Percentiles rank a stretch among this genome's conserved stretches.
Evolutionary conservation across 2,888 invertebrate species (phyloP).

Genomic region (Xylota sylvarum): DNA sequence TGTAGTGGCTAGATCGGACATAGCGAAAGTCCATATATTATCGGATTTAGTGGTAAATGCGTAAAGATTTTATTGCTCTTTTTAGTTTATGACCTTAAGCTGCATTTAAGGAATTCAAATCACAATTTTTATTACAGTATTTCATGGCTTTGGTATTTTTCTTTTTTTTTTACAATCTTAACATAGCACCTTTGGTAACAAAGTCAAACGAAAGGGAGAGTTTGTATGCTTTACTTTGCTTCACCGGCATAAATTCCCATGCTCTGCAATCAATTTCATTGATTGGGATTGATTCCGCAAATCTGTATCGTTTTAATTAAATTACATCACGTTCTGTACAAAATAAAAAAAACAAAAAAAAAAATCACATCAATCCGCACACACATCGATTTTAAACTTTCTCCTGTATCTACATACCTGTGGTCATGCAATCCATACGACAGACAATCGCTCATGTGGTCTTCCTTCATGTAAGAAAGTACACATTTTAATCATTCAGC

Average conservation of each 20-base stretch:
- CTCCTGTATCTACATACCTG: slow-evolving; percentile 1
- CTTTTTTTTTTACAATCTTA: neutral
- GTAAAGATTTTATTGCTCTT: neutral
- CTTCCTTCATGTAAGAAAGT: slow-evolving; percentile 17
- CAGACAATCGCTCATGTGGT: slow-evolving; percentile 29
- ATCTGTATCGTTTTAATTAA: slow-evolving; percentile 29
- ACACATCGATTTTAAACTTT: slow-evolving; percentile 48
- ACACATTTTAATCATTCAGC: slow-evolving; percentile 42
- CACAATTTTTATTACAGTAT: slow-evolving; percentile 1
- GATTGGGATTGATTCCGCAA: slow-evolving; percentile 48
- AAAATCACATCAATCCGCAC: slow-evolving; percentile 18
- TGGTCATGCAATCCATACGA: slow-evolving; percentile 31
- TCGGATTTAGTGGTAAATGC: slow-evolving; percentile 1
- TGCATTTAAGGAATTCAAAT: slow-evolving; percentile 30
- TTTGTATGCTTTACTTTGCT: neutral
- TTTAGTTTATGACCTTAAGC: slow-evolving; percentile 24
- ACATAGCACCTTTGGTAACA: neutral
- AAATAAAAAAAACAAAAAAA: too few relatives aligned
- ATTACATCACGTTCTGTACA: slow-evolving; percentile 50
- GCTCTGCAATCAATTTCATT: slow-evolving; percentile 21
- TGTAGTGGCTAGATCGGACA: slow-evolving; percentile 7
- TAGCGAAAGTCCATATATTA: slow-evolving; percentile 36
- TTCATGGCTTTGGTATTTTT: slow-evolving; percentile 5
- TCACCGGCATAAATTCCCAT: neutral
- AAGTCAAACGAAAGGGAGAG: slow-evolving; percentile 13